These are phyloP conservation scores for Agrilus biguttatus DNA, from an alignment of 2,888 invertebrate genomes.

Conservation along the genomic window DNA sequence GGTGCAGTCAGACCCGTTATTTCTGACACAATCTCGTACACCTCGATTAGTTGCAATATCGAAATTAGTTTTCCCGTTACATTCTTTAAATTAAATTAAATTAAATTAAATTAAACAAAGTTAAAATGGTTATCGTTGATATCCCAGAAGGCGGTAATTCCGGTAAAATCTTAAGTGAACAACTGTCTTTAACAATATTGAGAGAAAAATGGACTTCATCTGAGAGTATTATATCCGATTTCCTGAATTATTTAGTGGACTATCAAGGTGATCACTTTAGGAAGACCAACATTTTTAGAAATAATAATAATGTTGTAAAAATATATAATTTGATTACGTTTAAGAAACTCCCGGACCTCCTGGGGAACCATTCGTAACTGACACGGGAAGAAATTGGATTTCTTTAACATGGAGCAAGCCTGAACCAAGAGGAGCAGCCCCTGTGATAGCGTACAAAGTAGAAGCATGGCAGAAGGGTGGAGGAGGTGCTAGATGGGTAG, in stretches of 20 bases:
- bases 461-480: conserved; percentile 69
- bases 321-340: conserved; percentile 13
- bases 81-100: too few relatives aligned
- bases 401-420: conserved; percentile 75
- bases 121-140: too few relatives aligned
- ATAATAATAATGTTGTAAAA: conserved; percentile 1
- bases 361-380: conserved; percentile 59
- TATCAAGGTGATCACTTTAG: conserved; percentile 33
- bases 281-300: background rate
- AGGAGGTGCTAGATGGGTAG: conserved; percentile 69
- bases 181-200: conserved; percentile 16
- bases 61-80: too few relatives aligned
- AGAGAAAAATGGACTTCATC: conserved; percentile 21
- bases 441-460: conserved; percentile 68
- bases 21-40: background rate
- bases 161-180: conserved; percentile 4
- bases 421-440: conserved; percentile 49
- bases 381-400: conserved; percentile 73
- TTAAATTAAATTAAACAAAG: too few relatives aligned
- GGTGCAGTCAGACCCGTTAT: conserved; percentile 1
- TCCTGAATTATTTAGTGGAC: conserved; percentile 33
- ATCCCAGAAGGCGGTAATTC: too few relatives aligned
- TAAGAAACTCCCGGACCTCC: conserved; percentile 70
- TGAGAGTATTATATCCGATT: conserved; percentile 30
- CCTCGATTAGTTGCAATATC: too few relatives aligned